Evolutionary conservation across 2,113 vertebrate genomes (phyloP), one percentile per base, ranked within the genome.

Genomic region (Coregonus clupeaformis): DNA sequence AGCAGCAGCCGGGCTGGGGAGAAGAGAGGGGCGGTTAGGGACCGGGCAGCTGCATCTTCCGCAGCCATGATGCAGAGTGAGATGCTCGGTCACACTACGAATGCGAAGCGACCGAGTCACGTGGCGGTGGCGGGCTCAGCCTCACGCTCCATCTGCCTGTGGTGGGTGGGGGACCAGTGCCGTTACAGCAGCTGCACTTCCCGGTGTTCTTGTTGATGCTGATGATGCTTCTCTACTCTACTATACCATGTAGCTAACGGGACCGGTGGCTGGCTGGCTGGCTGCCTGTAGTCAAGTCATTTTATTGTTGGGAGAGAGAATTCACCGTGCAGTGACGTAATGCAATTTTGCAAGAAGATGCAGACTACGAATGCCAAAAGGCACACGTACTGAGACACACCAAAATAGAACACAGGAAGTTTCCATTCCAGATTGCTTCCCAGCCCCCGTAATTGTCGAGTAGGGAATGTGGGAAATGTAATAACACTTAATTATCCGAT

Each of bases 11-110:
- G 90, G 65, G 77, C 52, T 77, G 85, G 85, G 76, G 64, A 12
- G 77, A 73, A 22, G 32, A 47, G 65, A 42, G 6, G 1, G 55
- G 4, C 70, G 79, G 45, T 0, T 27, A 75, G 69, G 84, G 36
- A 71, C 81, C 76, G 80, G 71, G 86, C 86, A 71, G 91, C 92
- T 81, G 89, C 86, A 77, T 87, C 89, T 78, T 89, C 88, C 84
- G 85, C 91, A 81, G 89, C 82, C 90, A 95, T 95, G 91, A 93
- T 94, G 92, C 92, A 85, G 87, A 89, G 82, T 90, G 89, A 82
- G 77, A 30, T 13, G 81, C 82, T 83, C 72, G 22, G 45, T 86
- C 76, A 80, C 81, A 78, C 80, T 79, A 60, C 16, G 3, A 14
- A 52, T 42, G 84, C 42, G 85, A 80, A 60, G 6, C 57, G 66